Conservation (phyloP, 2,797 vertebrate genomes). For the Coendou prehensilis region DNA sequence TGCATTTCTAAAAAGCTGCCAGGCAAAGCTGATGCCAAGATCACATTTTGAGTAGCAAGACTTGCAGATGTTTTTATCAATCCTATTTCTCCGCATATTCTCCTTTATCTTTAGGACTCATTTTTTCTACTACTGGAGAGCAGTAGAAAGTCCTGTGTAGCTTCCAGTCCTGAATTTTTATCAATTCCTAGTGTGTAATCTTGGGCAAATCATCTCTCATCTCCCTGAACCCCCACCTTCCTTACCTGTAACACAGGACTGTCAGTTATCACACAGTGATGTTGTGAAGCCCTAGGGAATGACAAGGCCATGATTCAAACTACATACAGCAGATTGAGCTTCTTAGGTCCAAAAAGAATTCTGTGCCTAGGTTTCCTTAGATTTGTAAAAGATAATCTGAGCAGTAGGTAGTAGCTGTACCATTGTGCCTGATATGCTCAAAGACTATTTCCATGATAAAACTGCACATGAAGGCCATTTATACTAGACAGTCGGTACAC, state of each 20-base stretch:
- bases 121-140: background rate
- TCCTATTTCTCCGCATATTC: constrained; percentile 50
- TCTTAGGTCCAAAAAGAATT: constrained; percentile 21
- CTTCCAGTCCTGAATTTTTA: background rate
- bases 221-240: background rate
- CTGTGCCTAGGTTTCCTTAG: background rate
- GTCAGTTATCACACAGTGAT: background rate
- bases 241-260: constrained; percentile 30
- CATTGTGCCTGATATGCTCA: constrained; percentile 15
- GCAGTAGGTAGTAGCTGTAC: background rate
- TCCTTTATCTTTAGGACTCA: background rate
- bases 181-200: background rate
- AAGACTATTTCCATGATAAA: constrained; percentile 57
- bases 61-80: background rate
- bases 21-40: background rate
- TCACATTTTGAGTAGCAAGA: background rate
- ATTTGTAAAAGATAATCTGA: background rate
- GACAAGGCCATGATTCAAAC: background rate
- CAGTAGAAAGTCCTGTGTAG: background rate
- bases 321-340: background rate
- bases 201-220: constrained; percentile 28
- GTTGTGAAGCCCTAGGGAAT: background rate
- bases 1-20: background rate
- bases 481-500: constrained; percentile 38
- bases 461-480: constrained; percentile 27